Evolutionary conservation across 1,140 invertebrate genomes (phyloP).

Genomic region (Tetragonula clypearis): DNA sequence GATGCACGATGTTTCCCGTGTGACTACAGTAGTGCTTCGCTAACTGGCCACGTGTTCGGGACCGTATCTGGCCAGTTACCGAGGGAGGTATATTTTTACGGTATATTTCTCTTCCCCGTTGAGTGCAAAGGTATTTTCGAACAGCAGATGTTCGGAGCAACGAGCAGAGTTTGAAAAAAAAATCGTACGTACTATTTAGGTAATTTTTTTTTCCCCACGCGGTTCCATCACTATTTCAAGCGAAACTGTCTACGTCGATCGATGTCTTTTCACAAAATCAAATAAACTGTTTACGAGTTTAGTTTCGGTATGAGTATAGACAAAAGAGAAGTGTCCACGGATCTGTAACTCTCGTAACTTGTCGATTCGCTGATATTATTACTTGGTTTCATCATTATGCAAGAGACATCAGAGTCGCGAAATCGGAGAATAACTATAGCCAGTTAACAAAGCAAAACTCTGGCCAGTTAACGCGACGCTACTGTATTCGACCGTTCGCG

Average conservation of each 20-base stretch:
- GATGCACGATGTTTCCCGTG: constrained; percentile 3
- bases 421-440: not conserved
- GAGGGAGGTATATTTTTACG: not conserved
- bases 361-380: not conserved
- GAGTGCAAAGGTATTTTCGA: not conserved
- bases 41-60: not conserved
- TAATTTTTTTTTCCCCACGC: not conserved
- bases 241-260: not conserved
- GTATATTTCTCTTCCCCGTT: not conserved
- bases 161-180: not conserved
- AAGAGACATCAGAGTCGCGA: not conserved
- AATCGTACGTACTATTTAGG: not conserved
- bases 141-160: not conserved
- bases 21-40: not conserved
- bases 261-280: not conserved
- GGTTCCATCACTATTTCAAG: not conserved
- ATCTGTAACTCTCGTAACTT: not conserved
- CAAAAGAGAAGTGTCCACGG: not conserved
- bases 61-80: not conserved
- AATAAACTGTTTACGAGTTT: not conserved
- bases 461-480: not conserved
- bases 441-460: not conserved
- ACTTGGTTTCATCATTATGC: not conserved
- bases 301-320: not conserved
- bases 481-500: constrained; percentile 1